Conservation (phyloP, 35 echinoderm and acorn worm species). For the Patiria miniata region DNA sequence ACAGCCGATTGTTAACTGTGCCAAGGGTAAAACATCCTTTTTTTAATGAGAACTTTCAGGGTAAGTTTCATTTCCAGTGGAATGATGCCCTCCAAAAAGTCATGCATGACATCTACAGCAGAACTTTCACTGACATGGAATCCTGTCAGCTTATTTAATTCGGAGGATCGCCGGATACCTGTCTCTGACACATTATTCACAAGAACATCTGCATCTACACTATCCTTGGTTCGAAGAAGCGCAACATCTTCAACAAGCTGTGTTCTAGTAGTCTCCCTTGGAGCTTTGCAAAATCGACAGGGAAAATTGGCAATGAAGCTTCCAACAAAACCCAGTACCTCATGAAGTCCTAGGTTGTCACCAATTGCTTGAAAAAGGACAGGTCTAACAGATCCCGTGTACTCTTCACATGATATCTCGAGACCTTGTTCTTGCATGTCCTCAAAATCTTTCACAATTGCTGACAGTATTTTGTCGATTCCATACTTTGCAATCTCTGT, state of each 20-base stretch:
- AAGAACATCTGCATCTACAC: constrained; percentile 2
- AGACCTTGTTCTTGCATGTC: background rate
- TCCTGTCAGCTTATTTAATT: too few relatives aligned
- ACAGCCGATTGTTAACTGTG: constrained; percentile 46
- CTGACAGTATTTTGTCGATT: background rate
- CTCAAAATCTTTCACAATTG: background rate
- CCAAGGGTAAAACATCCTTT: constrained; percentile 49
- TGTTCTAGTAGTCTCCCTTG: background rate
- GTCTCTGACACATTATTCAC: constrained; percentile 3
- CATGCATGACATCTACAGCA: constrained; percentile 57
- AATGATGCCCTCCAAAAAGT: constrained; percentile 64
- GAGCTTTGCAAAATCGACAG: constrained; percentile 46
- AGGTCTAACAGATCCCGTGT: constrained; percentile 23
- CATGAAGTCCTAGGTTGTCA: constrained; percentile 45
- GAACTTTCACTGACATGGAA: background rate
- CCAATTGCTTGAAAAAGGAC: constrained; percentile 46
- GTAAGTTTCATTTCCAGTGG: constrained; percentile 57
- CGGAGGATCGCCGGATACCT: background rate
- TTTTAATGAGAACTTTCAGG: constrained; percentile 38
- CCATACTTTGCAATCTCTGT: background rate
- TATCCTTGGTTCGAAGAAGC: background rate
- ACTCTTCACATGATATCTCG: constrained; percentile 34
- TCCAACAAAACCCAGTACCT: constrained; percentile 40
- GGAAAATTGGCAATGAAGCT: constrained; percentile 46
- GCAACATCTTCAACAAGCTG: constrained; percentile 23